Percentiles rank a stretch among this genome's conserved stretches.
Conservation (phyloP, 2,797 vertebrate genomes). For the Poeciliopsis turneri region DNA sequence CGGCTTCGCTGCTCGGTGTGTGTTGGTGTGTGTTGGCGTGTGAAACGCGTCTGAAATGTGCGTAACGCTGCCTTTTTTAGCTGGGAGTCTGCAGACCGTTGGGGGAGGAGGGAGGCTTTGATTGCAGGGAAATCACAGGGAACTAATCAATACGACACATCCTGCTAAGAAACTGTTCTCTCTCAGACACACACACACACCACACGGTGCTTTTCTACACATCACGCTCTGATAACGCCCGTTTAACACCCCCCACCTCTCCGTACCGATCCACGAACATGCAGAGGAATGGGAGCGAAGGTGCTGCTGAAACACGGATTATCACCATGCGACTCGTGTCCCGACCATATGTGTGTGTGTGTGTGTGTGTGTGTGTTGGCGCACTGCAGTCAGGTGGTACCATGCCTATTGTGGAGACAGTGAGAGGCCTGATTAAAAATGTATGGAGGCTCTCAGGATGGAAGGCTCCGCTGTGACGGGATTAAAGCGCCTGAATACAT, state of each 20-base stretch:
- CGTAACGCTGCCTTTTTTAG: slow-evolving; percentile 61
- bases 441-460: slow-evolving; percentile 79
- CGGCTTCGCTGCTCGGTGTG: slow-evolving; percentile 17
- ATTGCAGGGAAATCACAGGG: slow-evolving; percentile 70
- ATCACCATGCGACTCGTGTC: slow-evolving; percentile 17
- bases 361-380: slow-evolving; percentile 67
- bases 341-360: neutral
- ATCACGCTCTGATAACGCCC: slow-evolving; percentile 31
- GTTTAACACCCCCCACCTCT: slow-evolving; percentile 46
- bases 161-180: slow-evolving; percentile 63
- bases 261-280: slow-evolving; percentile 34
- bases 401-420: slow-evolving; percentile 80
- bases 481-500: slow-evolving; percentile 21
- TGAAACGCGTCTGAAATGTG: slow-evolving; percentile 27
- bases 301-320: slow-evolving; percentile 25
- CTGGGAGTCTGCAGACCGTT: slow-evolving; percentile 64
- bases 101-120: slow-evolving; percentile 46
- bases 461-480: slow-evolving; percentile 43
- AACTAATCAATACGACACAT: slow-evolving; percentile 81
- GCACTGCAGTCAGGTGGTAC: slow-evolving; percentile 76
- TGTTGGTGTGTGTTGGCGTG: slow-evolving; percentile 31
- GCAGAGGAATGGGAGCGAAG: slow-evolving; percentile 41
- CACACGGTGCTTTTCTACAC: slow-evolving; percentile 20
- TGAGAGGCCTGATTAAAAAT: slow-evolving; percentile 88
- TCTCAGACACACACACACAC: neutral